These are phyloP conservation scores for Melinaea menophilus DNA, from an alignment of 2,888 invertebrate genomes.

Conservation along the genomic window DNA sequence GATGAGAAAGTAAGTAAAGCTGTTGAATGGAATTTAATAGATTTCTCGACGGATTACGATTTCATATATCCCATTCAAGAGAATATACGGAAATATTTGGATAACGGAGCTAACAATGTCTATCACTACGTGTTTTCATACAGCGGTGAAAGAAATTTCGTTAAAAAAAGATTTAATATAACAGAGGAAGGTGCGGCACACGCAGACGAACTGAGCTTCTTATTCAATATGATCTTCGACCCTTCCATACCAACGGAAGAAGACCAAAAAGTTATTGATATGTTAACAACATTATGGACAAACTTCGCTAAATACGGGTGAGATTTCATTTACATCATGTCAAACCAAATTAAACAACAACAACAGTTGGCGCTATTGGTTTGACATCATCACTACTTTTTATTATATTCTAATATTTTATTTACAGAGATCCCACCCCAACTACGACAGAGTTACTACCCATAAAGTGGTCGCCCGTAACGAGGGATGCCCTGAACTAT, in stretches of 20 bases:
- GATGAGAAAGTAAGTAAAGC: constrained; percentile 40
- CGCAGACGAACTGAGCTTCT: constrained; percentile 45
- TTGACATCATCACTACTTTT: too few relatives aligned
- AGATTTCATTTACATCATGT: background rate
- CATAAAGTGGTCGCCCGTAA: constrained; percentile 47
- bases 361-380: too few relatives aligned
- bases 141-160: constrained; percentile 47
- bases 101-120: constrained; percentile 38
- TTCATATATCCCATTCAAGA: constrained; percentile 41
- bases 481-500: constrained; percentile 35
- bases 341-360: too few relatives aligned
- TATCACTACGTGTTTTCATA: constrained; percentile 53
- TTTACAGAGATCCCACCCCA: constrained; percentile 46
- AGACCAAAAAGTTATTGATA: constrained; percentile 45
- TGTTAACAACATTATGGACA: constrained; percentile 42
- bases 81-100: constrained; percentile 42
- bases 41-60: constrained; percentile 47
- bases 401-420: background rate
- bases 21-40: constrained; percentile 33
- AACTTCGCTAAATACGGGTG: constrained; percentile 42
- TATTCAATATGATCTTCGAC: constrained; percentile 39
- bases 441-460: constrained; percentile 42
- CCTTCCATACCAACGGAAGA: constrained; percentile 31
- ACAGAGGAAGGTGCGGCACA: constrained; percentile 38
- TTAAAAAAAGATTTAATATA: constrained; percentile 36